Evolutionary conservation across 2,113 vertebrate genomes (phyloP), one percentile per base, ranked within the genome.

Genomic region (Pollimyrus isidori): DNA sequence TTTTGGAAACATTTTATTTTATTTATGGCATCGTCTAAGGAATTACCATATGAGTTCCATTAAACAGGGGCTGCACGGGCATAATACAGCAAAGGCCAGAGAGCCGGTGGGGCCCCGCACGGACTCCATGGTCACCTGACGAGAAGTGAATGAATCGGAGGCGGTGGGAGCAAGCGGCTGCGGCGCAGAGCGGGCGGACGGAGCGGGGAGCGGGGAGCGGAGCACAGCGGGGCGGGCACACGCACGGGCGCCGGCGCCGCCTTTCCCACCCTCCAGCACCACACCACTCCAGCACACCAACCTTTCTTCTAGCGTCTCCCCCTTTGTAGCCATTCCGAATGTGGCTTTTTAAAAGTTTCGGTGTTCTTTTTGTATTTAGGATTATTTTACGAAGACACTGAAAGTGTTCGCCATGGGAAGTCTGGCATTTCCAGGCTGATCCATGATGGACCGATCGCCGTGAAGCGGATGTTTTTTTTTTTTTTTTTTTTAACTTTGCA

Each of bases 111-210:
- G 42, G 73, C 86, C 84, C 58, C 87, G 88, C 80, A 89, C 85
- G 49, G 89, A 91, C 89, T 90, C 91, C 73, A 48, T 92, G 92
- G 89, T 93, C 92, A 93, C 92, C 91, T 93, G 92, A 93, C 92
- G 89, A 89, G 90, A 90, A 92, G 91, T 92, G 91, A 62, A 90
- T 85, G 92, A 92, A 92, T 89, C 86, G 88, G 91, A 88, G 88
- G 89, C 89, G 89, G 52, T 45, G 83, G 90, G 88, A 53, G 52
- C 52, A 88, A 86, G 65, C 86, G 89, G 62, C 88, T 35, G 39
- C 42, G n/a, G 26, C 4, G 30, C 17, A 9, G 73, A 39, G 69
- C 80, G 6, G 90, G 35, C 58, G 50, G 48, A 56, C n/a, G 23
- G 23, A 49, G n/a, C 42, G 42, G 42, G n/a, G 73, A 56, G 56